phyloP scores from a whole-genome alignment of 2,888 invertebrate genomes.

The Apodemia mormo region DNA sequence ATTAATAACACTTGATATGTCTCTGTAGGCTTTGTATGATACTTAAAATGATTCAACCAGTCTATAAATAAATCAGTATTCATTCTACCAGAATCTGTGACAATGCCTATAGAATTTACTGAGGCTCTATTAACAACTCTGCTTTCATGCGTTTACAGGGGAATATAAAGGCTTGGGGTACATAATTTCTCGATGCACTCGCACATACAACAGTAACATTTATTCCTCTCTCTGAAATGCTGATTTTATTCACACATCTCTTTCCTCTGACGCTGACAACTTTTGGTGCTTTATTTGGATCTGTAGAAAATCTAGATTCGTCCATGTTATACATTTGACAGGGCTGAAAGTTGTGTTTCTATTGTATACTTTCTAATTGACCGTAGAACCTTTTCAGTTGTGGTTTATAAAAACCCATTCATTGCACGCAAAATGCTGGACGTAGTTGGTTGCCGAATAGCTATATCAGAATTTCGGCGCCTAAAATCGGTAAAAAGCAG shows the following conservation, averaged over 20 bases:
- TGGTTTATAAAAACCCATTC: constrained; percentile 33
- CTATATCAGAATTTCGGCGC: neutral
- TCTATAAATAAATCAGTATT: constrained; percentile 32
- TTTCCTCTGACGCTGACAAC: constrained; percentile 15
- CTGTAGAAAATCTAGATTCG: constrained; percentile 33
- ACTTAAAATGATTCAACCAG: constrained; percentile 32
- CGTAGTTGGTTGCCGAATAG: constrained; percentile 32
- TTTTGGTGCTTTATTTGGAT: constrained; percentile 25
- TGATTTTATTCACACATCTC: neutral
- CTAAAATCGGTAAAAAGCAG: neutral
- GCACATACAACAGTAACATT: constrained; percentile 30
- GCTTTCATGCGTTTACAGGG: constrained; percentile 45
- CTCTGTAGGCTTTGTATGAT: constrained; percentile 24
- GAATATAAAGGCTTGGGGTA: constrained; percentile 51
- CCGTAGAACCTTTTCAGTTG: constrained; percentile 32
- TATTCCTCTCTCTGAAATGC: constrained; percentile 36
- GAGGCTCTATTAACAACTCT: constrained; percentile 46
- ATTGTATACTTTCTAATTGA: constrained; percentile 31
- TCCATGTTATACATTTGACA: constrained; percentile 37
- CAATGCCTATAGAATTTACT: constrained; percentile 40
- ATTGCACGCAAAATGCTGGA: constrained; percentile 22
- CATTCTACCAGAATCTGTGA: constrained; percentile 35
- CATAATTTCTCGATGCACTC: constrained; percentile 38
- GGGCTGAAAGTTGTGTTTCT: constrained; percentile 34
- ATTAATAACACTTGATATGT: constrained; percentile 32